phyloP scores from a whole-genome alignment of 2,888 invertebrate genomes.

The Orthosia gothica region DNA sequence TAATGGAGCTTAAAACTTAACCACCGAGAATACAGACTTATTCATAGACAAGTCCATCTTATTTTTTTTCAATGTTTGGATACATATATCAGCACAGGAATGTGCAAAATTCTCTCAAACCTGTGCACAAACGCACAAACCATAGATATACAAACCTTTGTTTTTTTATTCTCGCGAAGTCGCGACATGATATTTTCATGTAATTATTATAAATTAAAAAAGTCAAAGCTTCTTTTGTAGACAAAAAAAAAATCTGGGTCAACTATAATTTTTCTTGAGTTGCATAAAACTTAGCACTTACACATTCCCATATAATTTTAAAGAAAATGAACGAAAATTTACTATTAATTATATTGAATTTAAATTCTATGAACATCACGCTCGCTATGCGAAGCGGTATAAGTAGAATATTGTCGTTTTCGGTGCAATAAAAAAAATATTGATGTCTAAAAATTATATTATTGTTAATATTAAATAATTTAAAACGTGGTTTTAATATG shows the following conservation, averaged over 20 bases:
- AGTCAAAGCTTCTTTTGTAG: slow-evolving; percentile 25
- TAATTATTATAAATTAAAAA: not conserved
- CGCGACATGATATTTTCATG: not conserved
- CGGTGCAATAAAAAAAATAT: slow-evolving; percentile 67
- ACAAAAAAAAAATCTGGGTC: not conserved
- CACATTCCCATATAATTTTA: slow-evolving; percentile 9
- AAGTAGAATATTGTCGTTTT: slow-evolving; percentile 63
- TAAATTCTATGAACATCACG: slow-evolving; percentile 46
- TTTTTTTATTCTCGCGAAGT: not conserved
- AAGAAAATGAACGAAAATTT: slow-evolving; percentile 30
- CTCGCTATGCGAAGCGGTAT: slow-evolving; percentile 63
- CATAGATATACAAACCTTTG: no score
- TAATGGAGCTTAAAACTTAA: no score
- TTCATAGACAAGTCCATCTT: no score
- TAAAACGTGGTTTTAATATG: slow-evolving; percentile 46
- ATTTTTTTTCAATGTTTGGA: no score
- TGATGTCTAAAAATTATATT: slow-evolving; percentile 66
- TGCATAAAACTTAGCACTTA: slow-evolving; percentile 9
- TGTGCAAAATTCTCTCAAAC: slow-evolving; percentile 3
- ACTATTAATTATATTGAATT: slow-evolving; percentile 53
- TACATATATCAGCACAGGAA: no score
- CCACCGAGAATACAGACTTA: no score
- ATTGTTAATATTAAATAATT: slow-evolving; percentile 58
- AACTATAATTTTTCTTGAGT: not conserved
- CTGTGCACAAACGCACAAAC: no score